Evolutionary conservation across 2,113 vertebrate genomes (phyloP).

Genomic region (Lutjanus erythropterus): DNA sequence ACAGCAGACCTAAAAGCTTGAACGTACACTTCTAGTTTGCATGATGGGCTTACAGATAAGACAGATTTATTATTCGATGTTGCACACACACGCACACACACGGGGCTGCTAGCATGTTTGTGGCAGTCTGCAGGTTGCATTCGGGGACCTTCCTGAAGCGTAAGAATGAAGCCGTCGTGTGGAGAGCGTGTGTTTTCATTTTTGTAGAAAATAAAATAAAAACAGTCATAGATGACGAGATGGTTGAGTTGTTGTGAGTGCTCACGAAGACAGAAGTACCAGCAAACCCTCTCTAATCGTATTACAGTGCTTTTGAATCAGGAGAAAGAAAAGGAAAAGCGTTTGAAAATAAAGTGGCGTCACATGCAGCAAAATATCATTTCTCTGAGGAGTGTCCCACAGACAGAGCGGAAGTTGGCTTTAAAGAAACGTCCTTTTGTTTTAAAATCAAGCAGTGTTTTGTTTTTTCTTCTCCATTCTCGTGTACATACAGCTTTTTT

Average conservation of each 20-base stretch:
- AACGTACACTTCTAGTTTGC: constrained; percentile 91
- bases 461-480: constrained; percentile 41
- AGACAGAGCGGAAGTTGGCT: constrained; percentile 87
- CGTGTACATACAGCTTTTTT: constrained; percentile 91
- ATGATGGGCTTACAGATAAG: constrained; percentile 90
- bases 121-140: constrained; percentile 87
- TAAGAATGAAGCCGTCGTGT: constrained; percentile 13
- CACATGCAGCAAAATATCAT: constrained; percentile 97
- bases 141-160: constrained; percentile 72
- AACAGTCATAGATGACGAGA: constrained; percentile 89
- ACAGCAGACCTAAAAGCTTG: constrained; percentile 93
- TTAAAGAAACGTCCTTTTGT: constrained; percentile 88
- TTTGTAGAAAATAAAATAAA: constrained; percentile 63
- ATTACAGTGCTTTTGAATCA: constrained; percentile 90
- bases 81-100: constrained; percentile 11
- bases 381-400: constrained; percentile 91
- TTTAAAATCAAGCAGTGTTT: constrained; percentile 88
- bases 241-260: constrained; percentile 88
- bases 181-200: constrained; percentile 28
- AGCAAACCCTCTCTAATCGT: constrained; percentile 79
- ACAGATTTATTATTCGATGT: constrained; percentile 87
- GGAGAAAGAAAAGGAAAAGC: constrained; percentile 88
- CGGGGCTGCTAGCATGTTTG: constrained; percentile 82
- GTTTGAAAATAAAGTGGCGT: constrained; percentile 92
- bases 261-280: constrained; percentile 87